A percentile compares a stretch with the other conserved stretches of the same genome.
phyloP scores from a whole-genome alignment of 64 coral and sea anemone genomes.

The Actinia tenebrosa region DNA sequence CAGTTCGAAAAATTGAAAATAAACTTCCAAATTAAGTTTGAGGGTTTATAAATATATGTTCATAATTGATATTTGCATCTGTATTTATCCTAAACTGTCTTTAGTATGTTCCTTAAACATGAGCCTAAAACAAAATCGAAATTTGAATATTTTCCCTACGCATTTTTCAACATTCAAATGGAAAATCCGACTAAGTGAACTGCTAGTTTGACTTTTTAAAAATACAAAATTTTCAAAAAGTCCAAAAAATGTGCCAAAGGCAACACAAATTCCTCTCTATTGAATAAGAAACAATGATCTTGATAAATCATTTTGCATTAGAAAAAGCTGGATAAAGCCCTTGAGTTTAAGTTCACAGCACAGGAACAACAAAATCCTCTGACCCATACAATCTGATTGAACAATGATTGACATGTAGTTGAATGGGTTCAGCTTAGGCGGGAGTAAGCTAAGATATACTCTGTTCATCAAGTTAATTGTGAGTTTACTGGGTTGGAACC shows the following conservation, averaged over 20 bases:
- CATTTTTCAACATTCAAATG: not conserved
- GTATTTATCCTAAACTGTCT: not conserved
- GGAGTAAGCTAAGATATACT: slow-evolving; percentile 6
- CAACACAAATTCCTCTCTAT: slow-evolving; percentile 2
- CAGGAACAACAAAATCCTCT: not conserved
- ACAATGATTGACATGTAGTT: not conserved
- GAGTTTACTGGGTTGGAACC: not conserved
- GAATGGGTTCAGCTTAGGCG: slow-evolving; percentile 5
- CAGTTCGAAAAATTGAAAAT: too few species aligned
- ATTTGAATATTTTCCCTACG: not conserved
- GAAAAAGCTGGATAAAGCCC: not conserved
- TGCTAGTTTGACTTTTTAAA: not conserved
- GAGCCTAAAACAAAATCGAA: not conserved
- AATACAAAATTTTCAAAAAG: not conserved
- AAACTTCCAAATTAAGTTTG: too few species aligned
- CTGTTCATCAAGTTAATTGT: slow-evolving; percentile 9
- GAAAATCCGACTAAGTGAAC: not conserved
- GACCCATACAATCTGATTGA: not conserved
- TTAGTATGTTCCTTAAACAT: too few species aligned
- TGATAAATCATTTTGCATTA: not conserved
- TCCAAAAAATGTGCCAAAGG: not conserved
- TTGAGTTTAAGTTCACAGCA: not conserved
- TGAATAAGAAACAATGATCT: not conserved
- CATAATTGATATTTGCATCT: not conserved
- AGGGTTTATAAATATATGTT: not conserved